A percentile compares a stretch with the other conserved stretches of the same genome.
Conservation (phyloP, 1,140 invertebrate genomes). For the Sitodiplosis mosellana region DNA sequence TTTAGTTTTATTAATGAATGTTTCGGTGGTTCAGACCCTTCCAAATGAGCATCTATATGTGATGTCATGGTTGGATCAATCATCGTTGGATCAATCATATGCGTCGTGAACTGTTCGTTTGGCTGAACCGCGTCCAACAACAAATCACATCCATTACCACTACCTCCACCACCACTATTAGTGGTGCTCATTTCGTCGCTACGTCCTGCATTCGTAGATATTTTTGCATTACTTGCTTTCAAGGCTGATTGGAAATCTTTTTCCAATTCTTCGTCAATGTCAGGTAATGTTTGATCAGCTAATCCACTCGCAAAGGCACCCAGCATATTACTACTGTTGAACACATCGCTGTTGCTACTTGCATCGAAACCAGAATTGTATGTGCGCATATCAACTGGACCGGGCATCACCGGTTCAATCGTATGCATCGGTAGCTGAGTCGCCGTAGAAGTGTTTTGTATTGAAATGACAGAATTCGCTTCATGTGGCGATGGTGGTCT, state of each 20-base stretch:
- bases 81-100: neutral
- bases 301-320: constrained; percentile 41
- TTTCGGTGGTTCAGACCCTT: too few relatives aligned
- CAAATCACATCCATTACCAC: too few relatives aligned
- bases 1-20: constrained; percentile 60
- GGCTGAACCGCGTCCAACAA: too few relatives aligned
- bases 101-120: neutral
- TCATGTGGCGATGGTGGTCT: constrained; percentile 7
- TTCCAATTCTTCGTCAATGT: constrained; percentile 60
- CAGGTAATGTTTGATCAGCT: constrained; percentile 43
- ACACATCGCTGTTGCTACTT: constrained; percentile 32
- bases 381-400: constrained; percentile 72
- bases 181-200: neutral
- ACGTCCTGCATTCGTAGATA: constrained; percentile 6
- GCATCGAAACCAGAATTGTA: constrained; percentile 42
- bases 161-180: too few relatives aligned
- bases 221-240: constrained; percentile 32
- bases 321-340: constrained; percentile 37
- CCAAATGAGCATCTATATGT: too few relatives aligned
- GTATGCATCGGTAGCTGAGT: constrained; percentile 15
- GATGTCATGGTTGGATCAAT: too few relatives aligned
- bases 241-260: constrained; percentile 49
- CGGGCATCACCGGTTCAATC: constrained; percentile 52
- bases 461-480: neutral
- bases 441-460: constrained; percentile 13